Conservation (phyloP, 1,140 invertebrate genomes). For the Camponotus floridanus region DNA sequence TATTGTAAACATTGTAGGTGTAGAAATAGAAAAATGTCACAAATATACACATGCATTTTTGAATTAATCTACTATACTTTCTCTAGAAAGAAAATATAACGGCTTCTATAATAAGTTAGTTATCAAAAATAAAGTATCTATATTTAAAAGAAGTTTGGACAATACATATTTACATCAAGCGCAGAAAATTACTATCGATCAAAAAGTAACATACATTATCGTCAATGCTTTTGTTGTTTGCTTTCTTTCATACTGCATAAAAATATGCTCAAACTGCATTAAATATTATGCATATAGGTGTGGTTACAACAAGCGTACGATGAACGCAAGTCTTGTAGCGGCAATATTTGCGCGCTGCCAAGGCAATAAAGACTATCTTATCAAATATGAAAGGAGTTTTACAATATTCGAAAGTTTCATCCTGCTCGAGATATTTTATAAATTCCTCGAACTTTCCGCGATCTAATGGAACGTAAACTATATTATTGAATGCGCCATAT, state of each 20-base stretch:
- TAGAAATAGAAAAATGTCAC: background rate
- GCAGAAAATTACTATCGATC: background rate
- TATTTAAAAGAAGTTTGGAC: background rate
- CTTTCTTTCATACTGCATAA: background rate
- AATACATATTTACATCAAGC: background rate
- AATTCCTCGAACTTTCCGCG: slow-evolving; percentile 53
- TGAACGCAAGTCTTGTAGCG: slow-evolving; percentile 17
- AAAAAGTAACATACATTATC: background rate
- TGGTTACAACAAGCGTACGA: background rate
- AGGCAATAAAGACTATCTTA: slow-evolving; percentile 43
- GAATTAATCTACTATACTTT: background rate
- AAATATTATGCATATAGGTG: background rate
- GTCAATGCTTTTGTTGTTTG: background rate
- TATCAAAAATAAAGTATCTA: background rate
- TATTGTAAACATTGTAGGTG: background rate
- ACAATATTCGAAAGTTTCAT: slow-evolving; percentile 37
- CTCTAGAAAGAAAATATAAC: background rate
- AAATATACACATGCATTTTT: background rate
- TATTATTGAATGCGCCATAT: slow-evolving; percentile 49
- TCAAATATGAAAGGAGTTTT: slow-evolving; percentile 69
- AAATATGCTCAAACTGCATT: background rate
- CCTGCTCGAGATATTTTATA: slow-evolving; percentile 28
- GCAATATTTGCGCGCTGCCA: slow-evolving; percentile 26
- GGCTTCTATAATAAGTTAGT: slow-evolving; percentile 8
- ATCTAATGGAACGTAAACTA: slow-evolving; percentile 56